Conservation (phyloP, 2,113 vertebrate species). For the Paralichthys olivaceus region DNA sequence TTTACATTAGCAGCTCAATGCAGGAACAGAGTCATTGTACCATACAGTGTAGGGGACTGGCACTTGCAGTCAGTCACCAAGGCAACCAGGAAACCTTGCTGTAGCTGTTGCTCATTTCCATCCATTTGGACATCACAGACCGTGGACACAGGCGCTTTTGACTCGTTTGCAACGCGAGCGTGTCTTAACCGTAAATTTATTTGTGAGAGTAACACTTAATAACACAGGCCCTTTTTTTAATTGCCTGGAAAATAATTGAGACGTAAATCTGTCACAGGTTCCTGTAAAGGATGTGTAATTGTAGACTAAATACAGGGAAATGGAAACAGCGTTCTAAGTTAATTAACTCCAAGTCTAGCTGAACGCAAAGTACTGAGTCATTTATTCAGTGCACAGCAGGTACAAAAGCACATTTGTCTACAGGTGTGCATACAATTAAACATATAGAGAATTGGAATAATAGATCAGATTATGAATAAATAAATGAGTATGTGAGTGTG, state of each 20-base stretch:
- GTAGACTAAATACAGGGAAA: not conserved
- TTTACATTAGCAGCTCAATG: conserved; percentile 11
- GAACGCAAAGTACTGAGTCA: too few species aligned
- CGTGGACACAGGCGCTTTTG: conserved; percentile 13
- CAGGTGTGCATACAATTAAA: not conserved
- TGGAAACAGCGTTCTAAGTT: too few species aligned
- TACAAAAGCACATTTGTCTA: too few species aligned
- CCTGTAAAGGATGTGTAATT: not conserved
- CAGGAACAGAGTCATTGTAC: conserved; percentile 21
- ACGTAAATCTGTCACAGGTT: not conserved
- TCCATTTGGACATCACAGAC: conserved; percentile 19
- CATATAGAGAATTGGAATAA: not conserved
- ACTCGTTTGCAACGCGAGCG: not conserved
- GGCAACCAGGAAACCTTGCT: conserved; percentile 61
- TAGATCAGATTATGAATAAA: not conserved
- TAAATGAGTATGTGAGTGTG: not conserved
- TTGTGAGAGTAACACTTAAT: not conserved
- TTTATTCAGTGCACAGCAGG: too few species aligned
- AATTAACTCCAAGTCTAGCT: too few species aligned
- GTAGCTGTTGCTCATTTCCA: conserved; percentile 41
- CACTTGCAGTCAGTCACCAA: conserved; percentile 62
- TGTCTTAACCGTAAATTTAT: not conserved
- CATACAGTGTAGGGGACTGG: conserved; percentile 33
- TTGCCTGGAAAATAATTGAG: not conserved
- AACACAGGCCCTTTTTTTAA: not conserved